Percentiles rank a stretch among this genome's conserved stretches.
These are phyloP conservation scores for Notodonta dromedarius DNA, from an alignment of 2,888 invertebrate species.

Conservation along the genomic window DNA sequence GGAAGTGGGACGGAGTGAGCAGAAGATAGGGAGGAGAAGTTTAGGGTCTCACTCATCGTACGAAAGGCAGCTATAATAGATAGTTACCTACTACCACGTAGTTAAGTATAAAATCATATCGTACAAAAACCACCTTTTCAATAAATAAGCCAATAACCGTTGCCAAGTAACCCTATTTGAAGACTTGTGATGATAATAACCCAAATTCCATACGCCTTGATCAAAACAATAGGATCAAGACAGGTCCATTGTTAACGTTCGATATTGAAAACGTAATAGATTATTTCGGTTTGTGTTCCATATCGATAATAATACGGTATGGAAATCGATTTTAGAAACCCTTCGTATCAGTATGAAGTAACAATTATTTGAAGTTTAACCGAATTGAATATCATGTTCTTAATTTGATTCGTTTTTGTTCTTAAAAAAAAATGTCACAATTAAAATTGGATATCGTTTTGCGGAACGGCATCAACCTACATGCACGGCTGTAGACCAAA, in stretches of 20 bases:
- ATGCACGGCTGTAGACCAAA: too few relatives aligned
- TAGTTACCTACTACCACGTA: too few relatives aligned
- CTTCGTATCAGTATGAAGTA: neutral
- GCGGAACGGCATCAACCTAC: too few relatives aligned
- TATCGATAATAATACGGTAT: slow-evolving; percentile 34
- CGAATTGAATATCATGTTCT: neutral
- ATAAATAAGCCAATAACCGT: too few relatives aligned
- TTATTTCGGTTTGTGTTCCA: slow-evolving; percentile 23
- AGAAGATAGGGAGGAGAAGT: too few relatives aligned
- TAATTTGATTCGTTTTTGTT: neutral
- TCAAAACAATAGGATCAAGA: slow-evolving; percentile 5
- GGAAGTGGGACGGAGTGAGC: too few relatives aligned
- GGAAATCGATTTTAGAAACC: slow-evolving; percentile 25
- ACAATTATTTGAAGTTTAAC: neutral
- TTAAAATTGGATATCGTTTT: too few relatives aligned
- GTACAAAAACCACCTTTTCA: too few relatives aligned
- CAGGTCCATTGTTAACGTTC: slow-evolving; percentile 26
- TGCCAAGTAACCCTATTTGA: neutral
- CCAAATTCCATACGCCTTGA: neutral
- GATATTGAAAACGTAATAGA: slow-evolving; percentile 23
- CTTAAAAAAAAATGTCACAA: neutral
- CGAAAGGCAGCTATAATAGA: too few relatives aligned
- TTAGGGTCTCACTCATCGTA: too few relatives aligned
- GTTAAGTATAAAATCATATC: too few relatives aligned
- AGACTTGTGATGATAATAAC: neutral